Percentiles rank a stretch among this genome's conserved stretches.
These are phyloP conservation scores for Ataeniobius toweri DNA, from an alignment of 2,797 vertebrate species.

Conservation along the genomic window DNA sequence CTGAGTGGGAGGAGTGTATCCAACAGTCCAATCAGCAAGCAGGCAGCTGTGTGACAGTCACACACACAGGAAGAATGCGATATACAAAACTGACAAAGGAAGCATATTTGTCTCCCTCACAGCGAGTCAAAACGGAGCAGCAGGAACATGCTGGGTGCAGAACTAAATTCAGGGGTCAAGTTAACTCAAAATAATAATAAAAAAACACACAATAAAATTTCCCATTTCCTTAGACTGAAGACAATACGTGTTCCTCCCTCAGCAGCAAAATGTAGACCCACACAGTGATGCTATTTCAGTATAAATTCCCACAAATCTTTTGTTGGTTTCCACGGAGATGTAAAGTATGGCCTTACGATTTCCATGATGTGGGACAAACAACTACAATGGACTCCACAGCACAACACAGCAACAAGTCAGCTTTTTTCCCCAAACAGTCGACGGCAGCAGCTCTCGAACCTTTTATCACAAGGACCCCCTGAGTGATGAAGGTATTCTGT, in stretches of 20 bases:
- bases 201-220: neutral
- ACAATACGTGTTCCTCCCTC: neutral
- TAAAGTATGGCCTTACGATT: too few species aligned
- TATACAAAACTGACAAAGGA: neutral
- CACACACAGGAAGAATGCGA: conserved; percentile 36
- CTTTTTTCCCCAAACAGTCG: too few species aligned
- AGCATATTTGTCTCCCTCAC: neutral
- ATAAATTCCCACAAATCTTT: neutral
- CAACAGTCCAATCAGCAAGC: conserved; percentile 34
- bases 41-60: conserved; percentile 16
- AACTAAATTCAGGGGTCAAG: neutral
- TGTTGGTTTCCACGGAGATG: too few species aligned
- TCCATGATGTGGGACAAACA: too few species aligned
- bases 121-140: neutral
- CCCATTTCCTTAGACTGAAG: neutral
- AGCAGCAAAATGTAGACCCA: neutral
- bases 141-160: neutral
- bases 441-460: too few species aligned
- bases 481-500: too few species aligned
- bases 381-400: too few species aligned
- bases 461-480: too few species aligned
- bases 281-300: neutral
- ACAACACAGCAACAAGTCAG: too few species aligned
- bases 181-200: neutral
- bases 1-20: conserved; percentile 29